Base-by-base conservation (phyloP, 2,113 vertebrate species). In the Lepus europaeus region DNA sequence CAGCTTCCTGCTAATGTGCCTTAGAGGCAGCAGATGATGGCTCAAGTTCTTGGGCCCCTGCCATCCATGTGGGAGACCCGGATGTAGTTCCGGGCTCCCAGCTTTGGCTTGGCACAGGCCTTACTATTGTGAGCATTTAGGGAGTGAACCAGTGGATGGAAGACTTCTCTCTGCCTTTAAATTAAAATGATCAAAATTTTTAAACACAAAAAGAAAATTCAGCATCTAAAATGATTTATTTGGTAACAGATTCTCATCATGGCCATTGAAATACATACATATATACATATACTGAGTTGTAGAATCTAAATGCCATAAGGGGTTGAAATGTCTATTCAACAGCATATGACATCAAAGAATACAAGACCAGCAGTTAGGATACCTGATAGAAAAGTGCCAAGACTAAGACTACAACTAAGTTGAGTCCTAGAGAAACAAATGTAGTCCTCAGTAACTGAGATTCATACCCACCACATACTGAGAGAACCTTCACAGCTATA, bases 381-480 rank as follows among this genome's bases (percentile, higher is more conserved):
- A 49, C 17, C 69, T 45, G 7, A 45, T 45, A 45, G 45, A 45
- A 45, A 7, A 45, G 6, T 45, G 45, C 45, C 45, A 45, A 45
- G 6, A 45, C 45, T 45, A 45, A 45, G 45, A 45, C 22, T 70
- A 92, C 79, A 20, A 64, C 31, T 84, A 91, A 93, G 64, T 61
- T 64, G 39, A 95, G 27, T 66, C 77, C n/a, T 64, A 91, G 53
- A 96, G 23, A 96, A 96, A 95, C 82, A 81, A 95, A 89, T 10
- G 72, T 77, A 45, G 39, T 93, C 87, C 79, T 83, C 92, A 33
- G 27, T 87, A 29, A 91, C 49, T 49, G 16, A 90, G 70, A 90
- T 82, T 83, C 81, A 59, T 78, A 56, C n/a, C 23, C 29, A 82
- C 19, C 69, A 53, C 45, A 90, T 63, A 20, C 80, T 79, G 56